Evolutionary conservation across 2,888 invertebrate genomes (phyloP).

Genomic region (Branchinecta sandiegonensis): DNA sequence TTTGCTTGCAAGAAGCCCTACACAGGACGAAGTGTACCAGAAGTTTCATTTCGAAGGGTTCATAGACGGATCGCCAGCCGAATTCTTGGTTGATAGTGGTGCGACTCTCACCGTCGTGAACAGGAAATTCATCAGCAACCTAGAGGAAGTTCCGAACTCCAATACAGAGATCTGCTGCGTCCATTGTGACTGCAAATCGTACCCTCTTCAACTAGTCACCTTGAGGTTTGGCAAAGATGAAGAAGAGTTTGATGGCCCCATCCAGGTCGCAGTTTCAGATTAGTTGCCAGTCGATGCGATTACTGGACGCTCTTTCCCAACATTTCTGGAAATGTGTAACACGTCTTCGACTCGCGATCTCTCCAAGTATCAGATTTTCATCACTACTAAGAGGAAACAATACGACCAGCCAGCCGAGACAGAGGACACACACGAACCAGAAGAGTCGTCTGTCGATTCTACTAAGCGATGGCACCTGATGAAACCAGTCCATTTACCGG

Average conservation of each 20-base stretch:
- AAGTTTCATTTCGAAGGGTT: not conserved
- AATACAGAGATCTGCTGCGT: not conserved
- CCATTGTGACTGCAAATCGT: not conserved
- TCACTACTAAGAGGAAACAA: not conserved
- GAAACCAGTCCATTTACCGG: too few species aligned
- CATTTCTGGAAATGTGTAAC: not conserved
- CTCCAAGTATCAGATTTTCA: not conserved
- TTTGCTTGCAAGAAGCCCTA: not conserved
- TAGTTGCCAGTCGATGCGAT: not conserved
- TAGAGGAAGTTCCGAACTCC: not conserved
- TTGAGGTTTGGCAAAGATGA: not conserved
- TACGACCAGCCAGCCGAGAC: not conserved
- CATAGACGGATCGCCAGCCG: not conserved
- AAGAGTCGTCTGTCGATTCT: too few species aligned
- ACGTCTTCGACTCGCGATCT: not conserved
- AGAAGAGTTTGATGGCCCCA: not conserved
- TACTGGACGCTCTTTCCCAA: not conserved
- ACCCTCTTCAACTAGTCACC: not conserved
- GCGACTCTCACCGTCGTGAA: not conserved
- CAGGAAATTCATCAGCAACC: not conserved
- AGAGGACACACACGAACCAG: not conserved
- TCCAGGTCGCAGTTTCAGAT: not conserved
- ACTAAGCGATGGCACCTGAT: too few species aligned
- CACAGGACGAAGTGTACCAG: not conserved
- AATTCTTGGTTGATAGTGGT: slow-evolving; percentile 6